Evolutionary conservation across 2,797 vertebrate species (phyloP).

Genomic region (Sebastes paucispinis): DNA sequence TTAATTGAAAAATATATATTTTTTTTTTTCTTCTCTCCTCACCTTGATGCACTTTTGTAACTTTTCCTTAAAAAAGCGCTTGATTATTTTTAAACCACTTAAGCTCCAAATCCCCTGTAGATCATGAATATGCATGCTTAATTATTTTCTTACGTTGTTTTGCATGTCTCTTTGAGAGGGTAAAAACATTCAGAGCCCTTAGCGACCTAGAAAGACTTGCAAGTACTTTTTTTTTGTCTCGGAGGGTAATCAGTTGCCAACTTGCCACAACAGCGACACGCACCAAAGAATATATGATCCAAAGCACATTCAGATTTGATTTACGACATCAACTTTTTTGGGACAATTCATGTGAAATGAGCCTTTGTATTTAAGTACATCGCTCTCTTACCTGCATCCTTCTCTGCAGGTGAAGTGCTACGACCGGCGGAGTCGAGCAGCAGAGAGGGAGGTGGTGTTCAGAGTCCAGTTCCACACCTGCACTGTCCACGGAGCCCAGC

Average conservation of each 20-base stretch:
- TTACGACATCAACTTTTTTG: background rate
- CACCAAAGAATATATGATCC: background rate
- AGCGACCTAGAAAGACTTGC: background rate
- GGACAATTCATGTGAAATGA: background rate
- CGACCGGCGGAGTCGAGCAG: slow-evolving; percentile 80
- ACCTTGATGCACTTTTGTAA: background rate
- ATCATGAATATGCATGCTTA: background rate
- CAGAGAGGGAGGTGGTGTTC: slow-evolving; percentile 89
- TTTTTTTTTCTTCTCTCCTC: background rate
- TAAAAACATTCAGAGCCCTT: slow-evolving; percentile 8
- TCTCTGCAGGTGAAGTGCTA: slow-evolving; percentile 90
- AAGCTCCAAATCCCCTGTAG: background rate
- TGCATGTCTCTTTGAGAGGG: slow-evolving; percentile 1
- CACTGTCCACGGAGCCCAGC: slow-evolving; percentile 88
- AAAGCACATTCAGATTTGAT: background rate
- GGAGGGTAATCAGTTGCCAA: background rate
- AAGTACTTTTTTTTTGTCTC: slow-evolving; percentile 2
- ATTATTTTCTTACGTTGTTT: slow-evolving; percentile 9
- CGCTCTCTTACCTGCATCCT: background rate
- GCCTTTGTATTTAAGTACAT: background rate
- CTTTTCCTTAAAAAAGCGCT: slow-evolving; percentile 7
- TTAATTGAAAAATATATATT: background rate
- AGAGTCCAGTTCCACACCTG: slow-evolving; percentile 94
- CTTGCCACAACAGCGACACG: slow-evolving; percentile 1
- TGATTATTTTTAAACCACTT: slow-evolving; percentile 33